Conservation (phyloP, 1,140 invertebrate species). For the Drosophila baimaii region DNA sequence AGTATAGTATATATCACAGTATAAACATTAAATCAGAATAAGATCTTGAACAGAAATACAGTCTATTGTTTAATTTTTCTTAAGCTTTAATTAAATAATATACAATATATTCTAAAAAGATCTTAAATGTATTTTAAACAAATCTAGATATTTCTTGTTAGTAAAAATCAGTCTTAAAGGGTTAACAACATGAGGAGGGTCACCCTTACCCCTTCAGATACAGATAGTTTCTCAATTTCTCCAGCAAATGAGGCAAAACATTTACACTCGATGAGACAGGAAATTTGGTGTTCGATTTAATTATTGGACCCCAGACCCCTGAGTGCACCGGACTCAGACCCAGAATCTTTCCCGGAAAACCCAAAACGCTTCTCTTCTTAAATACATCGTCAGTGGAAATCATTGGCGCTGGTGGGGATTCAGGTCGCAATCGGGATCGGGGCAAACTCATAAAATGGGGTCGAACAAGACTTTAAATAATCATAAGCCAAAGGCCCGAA, state of each 20-base stretch:
- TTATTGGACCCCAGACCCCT: not conserved
- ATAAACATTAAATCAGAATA: too few species aligned
- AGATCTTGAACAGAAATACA: too few species aligned
- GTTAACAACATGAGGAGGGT: not conserved
- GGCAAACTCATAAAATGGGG: slow-evolving; percentile 31
- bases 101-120: too few species aligned
- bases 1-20: too few species aligned
- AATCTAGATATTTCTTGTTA: too few species aligned
- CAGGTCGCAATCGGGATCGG: not conserved
- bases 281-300: slow-evolving; percentile 30
- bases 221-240: slow-evolving; percentile 24
- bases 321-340: not conserved
- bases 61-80: too few species aligned
- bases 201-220: not conserved
- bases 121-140: too few species aligned
- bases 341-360: not conserved
- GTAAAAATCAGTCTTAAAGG: not conserved
- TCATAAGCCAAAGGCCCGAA: slow-evolving; percentile 52
- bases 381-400: slow-evolving; percentile 8
- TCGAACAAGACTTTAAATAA: slow-evolving; percentile 57
- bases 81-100: too few species aligned
- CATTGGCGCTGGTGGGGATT: not conserved
- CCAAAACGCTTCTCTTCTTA: slow-evolving; percentile 15
- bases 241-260: slow-evolving; percentile 17
- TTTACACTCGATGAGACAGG: slow-evolving; percentile 7